Base-by-base conservation (phyloP, 92 coral and sea anemone genomes). In the Epizoanthus scotinus region DNA sequence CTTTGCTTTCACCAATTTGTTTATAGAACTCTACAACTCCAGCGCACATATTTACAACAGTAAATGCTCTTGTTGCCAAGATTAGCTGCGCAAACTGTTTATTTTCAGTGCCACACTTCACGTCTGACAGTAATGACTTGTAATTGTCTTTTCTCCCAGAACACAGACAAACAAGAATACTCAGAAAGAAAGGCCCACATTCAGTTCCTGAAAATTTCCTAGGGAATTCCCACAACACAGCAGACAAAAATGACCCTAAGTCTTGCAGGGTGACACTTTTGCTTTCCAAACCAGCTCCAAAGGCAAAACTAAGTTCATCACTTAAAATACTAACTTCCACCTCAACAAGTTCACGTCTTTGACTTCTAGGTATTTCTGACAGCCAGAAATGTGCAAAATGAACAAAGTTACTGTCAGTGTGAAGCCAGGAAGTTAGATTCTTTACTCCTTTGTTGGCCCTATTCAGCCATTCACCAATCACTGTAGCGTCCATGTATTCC, bases 381-480 rank as follows among this genome's bases (percentile, higher is more conserved):
- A 94, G 55, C 94, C 94, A 94, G 64, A 94, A 94, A 65, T 94
- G 93, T 78, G 94, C 92, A 90, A 94, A 94, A 47, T 78, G 84
- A 22, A 92, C 90, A 70, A 92, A 94, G 71, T 84, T 89, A 52
- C 83, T 86, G 18, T 68, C 84, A 10, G 81, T 44, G 57, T 82
- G 90, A 27, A 94, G 60, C 98, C 98, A 94, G 34, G 88, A 87
- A 5, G 98, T 83, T 52, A 94, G 52, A 26, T 71, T 70, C 24
- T 84, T 74, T 0, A 92, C 90, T 21, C 87, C 67, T 56, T 65
- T 71, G 24, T 94, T 94, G 26, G 98, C 89, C 42, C 91, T 87
- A 50, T 87, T 79, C 17, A 94, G 81, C 98, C 98, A 94, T 18
- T 90, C 97, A 27, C 82, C 69, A 17, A 94, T 83, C 13, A 86